These are phyloP conservation scores for Oryzias woworae DNA, from an alignment of 2,113 vertebrate species.

Conservation along the genomic window DNA sequence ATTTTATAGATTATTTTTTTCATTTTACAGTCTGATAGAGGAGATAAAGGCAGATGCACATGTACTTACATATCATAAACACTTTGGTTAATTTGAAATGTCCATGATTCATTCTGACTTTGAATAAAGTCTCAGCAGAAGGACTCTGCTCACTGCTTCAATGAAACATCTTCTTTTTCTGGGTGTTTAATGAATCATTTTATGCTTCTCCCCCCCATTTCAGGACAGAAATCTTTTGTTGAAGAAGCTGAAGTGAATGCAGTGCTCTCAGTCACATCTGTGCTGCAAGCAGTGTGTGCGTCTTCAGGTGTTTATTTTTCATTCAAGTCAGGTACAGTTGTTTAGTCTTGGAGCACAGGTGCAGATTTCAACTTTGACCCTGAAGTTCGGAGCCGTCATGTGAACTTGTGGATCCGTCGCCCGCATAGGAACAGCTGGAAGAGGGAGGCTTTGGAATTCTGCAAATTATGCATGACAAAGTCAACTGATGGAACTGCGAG, in stretches of 20 bases:
- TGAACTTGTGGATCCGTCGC: constrained; percentile 14
- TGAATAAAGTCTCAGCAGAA: constrained; percentile 58
- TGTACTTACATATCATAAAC: constrained; percentile 12
- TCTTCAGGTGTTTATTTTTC: constrained; percentile 37
- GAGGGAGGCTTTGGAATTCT: constrained; percentile 22
- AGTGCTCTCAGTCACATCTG: constrained; percentile 8
- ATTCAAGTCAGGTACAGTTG: constrained; percentile 62
- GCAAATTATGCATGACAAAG: constrained; percentile 5
- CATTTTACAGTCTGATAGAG: constrained; percentile 19
- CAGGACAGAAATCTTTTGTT: constrained; percentile 5
- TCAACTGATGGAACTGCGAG: background rate
- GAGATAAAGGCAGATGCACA: constrained; percentile 3
- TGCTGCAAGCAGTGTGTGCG: constrained; percentile 6
- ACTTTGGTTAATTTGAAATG: background rate
- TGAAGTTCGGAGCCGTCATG: constrained; percentile 35
- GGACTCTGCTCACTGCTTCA: constrained; percentile 24
- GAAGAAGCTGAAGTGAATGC: constrained; percentile 1
- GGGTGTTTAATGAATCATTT: background rate
- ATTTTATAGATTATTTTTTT: constrained; percentile 5
- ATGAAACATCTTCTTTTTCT: too few relatives aligned
- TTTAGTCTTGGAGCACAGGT: constrained; percentile 78
- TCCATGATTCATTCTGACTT: constrained; percentile 58
- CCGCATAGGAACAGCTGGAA: constrained; percentile 8
- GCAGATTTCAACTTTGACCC: constrained; percentile 74
- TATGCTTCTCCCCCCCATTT: background rate